Evolutionary conservation across 1,140 invertebrate species (phyloP).

Genomic region (Drosophila equinoxialis): DNA sequence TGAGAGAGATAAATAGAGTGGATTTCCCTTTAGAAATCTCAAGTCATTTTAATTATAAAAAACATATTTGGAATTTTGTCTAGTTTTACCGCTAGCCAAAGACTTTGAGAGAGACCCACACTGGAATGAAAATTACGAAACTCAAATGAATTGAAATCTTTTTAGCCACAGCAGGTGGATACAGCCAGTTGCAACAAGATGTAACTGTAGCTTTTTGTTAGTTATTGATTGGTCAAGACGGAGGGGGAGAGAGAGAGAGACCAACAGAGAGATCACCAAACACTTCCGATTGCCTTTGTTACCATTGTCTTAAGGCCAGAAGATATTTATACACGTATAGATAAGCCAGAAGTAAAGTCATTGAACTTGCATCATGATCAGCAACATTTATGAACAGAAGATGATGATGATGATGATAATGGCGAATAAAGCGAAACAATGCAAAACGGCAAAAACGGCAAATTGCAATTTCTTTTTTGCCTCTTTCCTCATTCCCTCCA

Average conservation of each 20-base stretch:
- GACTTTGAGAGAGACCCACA: background rate
- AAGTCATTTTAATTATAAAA: slow-evolving; percentile 1
- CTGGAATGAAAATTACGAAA: slow-evolving; percentile 40
- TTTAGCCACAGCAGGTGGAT: slow-evolving; percentile 20
- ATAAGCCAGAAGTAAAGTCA: slow-evolving; percentile 31
- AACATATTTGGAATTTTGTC: slow-evolving; percentile 22
- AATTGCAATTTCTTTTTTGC: too few species aligned
- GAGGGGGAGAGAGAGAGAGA: background rate
- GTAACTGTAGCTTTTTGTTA: slow-evolving; percentile 23
- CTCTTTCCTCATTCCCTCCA: too few species aligned
- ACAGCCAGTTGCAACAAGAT: slow-evolving; percentile 26
- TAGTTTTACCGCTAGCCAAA: slow-evolving; percentile 46
- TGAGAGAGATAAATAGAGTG: background rate
- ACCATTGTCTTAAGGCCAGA: background rate
- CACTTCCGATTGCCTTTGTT: slow-evolving; percentile 43
- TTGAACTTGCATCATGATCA: slow-evolving; percentile 37
- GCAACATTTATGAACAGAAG: slow-evolving; percentile 26
- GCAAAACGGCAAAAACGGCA: too few species aligned
- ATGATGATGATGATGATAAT: slow-evolving; percentile 17
- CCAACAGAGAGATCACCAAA: slow-evolving; percentile 12
- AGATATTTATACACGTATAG: background rate
- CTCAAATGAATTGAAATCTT: slow-evolving; percentile 27
- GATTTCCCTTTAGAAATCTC: slow-evolving; percentile 10
- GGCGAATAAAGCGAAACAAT: too few species aligned
- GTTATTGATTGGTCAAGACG: slow-evolving; percentile 40